Conservation (phyloP, 2,797 vertebrate species). For the Perodicticus potto region DNA sequence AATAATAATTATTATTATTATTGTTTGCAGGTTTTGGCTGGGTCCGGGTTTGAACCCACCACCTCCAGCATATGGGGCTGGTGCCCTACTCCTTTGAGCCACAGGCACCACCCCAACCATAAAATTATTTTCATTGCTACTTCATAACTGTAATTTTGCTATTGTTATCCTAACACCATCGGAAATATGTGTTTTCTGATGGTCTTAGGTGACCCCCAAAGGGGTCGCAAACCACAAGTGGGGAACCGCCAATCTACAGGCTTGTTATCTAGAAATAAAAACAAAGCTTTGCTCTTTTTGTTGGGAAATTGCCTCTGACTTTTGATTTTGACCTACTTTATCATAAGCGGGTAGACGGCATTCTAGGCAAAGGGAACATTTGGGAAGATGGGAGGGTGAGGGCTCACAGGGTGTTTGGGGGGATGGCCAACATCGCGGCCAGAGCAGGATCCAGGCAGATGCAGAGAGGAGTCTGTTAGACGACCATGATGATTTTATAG, state of each 20-base stretch:
- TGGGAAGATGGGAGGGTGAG: accelerated
- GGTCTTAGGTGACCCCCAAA: too few relatives aligned
- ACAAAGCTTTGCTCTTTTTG: background rate
- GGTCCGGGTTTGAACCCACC: too few relatives aligned
- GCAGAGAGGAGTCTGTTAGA: background rate
- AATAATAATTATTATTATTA: too few relatives aligned
- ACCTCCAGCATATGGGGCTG: too few relatives aligned
- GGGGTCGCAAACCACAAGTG: too few relatives aligned
- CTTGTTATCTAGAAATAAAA: background rate
- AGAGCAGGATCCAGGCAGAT: accelerated
- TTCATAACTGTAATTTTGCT: too few relatives aligned
- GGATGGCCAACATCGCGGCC: accelerated
- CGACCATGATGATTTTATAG: accelerated
- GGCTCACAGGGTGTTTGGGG: accelerated
- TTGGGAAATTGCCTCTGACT: background rate
- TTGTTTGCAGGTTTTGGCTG: too few relatives aligned
- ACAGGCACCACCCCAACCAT: too few relatives aligned
- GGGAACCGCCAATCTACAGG: background rate
- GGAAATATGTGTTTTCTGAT: too few relatives aligned
- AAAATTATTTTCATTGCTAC: too few relatives aligned
- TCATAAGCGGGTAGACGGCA: background rate
- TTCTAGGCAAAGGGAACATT: background rate
- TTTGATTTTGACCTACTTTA: background rate
- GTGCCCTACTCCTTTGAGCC: too few relatives aligned
- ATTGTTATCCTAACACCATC: too few relatives aligned